A percentile compares a stretch with the other conserved stretches of the same genome.
phyloP scores from a whole-genome alignment of 2,888 invertebrate species.

The Ophonus ardosiacus region DNA sequence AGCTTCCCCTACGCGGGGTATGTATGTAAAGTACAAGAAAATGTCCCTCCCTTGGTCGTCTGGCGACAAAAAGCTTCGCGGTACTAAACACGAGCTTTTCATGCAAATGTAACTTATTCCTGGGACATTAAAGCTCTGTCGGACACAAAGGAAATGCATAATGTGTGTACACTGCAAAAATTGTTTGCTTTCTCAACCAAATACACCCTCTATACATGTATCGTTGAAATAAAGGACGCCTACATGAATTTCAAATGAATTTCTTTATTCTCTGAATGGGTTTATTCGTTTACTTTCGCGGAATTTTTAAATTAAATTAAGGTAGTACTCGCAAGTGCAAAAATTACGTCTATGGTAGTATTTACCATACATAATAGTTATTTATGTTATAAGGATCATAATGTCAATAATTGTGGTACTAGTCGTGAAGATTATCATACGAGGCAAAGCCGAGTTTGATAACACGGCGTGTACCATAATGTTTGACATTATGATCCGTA shows the following conservation, averaged over 20 bases:
- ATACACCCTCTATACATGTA: background rate
- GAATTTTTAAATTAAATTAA: background rate
- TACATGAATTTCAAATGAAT: slow-evolving; percentile 2
- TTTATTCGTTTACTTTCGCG: background rate
- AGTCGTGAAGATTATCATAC: no score
- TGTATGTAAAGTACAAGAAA: slow-evolving; percentile 1
- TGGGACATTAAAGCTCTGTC: slow-evolving; percentile 70
- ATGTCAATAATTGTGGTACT: no score
- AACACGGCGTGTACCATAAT: no score
- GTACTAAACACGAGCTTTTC: slow-evolving; percentile 71
- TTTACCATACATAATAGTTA: no score
- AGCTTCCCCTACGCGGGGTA: background rate
- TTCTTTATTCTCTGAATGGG: background rate
- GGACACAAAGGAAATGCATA: slow-evolving; percentile 68
- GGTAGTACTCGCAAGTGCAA: no score
- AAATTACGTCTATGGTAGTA: no score
- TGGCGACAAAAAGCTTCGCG: slow-evolving; percentile 58
- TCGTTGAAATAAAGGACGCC: background rate
- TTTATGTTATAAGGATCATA: no score
- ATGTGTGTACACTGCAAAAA: slow-evolving; percentile 60
- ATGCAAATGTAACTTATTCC: slow-evolving; percentile 71
- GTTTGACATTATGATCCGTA: no score
- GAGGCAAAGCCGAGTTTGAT: no score
- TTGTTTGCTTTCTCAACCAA: slow-evolving; percentile 45
- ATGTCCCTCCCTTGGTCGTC: slow-evolving; percentile 23